Conservation (phyloP, 2,888 invertebrate species). For the Athalia cordata region DNA sequence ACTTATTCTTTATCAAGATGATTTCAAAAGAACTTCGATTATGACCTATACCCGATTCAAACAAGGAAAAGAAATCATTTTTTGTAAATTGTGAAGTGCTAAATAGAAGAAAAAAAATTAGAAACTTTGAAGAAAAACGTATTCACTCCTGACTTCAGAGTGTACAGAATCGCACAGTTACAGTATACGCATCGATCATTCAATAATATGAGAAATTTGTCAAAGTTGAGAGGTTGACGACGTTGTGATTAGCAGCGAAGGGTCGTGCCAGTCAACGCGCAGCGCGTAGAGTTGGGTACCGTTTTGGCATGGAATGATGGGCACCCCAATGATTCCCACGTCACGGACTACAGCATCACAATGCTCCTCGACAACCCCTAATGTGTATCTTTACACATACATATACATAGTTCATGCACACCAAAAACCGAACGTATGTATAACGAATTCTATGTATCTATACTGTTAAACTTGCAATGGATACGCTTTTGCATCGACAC, state of each 20-base stretch:
- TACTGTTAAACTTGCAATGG: not conserved
- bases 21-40: too few species aligned
- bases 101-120: too few species aligned
- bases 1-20: too few species aligned
- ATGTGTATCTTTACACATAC: conserved; percentile 32
- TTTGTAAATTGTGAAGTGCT: too few species aligned
- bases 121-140: too few species aligned
- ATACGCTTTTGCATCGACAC: too few species aligned
- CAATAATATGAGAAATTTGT: conserved; percentile 66
- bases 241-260: conserved; percentile 62
- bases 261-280: conserved; percentile 50
- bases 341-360: conserved; percentile 59
- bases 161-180: conserved; percentile 40
- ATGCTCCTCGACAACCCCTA: conserved; percentile 37
- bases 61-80: too few species aligned
- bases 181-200: conserved; percentile 68
- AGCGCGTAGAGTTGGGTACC: not conserved
- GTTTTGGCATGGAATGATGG: not conserved
- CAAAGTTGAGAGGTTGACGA: conserved; percentile 65
- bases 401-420: not conserved
- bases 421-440: not conserved
- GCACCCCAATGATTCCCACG: conserved; percentile 64
- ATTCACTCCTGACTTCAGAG: too few species aligned
- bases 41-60: too few species aligned
- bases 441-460: not conserved